A percentile compares a stretch with the other conserved stretches of the same genome.
Evolutionary conservation across 1,140 invertebrate species (phyloP).

Genomic region (Teleogryllus occipitalis): DNA sequence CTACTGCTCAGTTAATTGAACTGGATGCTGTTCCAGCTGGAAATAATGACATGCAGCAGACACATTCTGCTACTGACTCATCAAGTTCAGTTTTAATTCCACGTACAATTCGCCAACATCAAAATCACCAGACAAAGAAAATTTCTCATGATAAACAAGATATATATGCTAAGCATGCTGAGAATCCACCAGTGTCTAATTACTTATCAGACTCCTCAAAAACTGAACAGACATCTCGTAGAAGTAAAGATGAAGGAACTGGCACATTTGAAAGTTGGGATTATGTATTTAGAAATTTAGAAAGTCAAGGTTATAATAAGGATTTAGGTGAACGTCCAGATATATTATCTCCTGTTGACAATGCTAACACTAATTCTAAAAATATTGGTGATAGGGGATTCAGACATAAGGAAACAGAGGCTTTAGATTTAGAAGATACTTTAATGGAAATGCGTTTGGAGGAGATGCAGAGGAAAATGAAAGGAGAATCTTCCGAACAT

Average conservation of each 20-base stretch:
- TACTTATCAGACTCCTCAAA: background rate
- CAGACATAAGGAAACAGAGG: background rate
- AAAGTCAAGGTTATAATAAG: slow-evolving; percentile 62
- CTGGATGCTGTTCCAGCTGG: slow-evolving; percentile 46
- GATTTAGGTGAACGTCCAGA: slow-evolving; percentile 54
- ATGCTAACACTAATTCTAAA: background rate
- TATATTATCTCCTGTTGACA: slow-evolving; percentile 38
- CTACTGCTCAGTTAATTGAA: slow-evolving; percentile 53
- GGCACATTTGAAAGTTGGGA: slow-evolving; percentile 64
- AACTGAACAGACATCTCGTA: slow-evolving; percentile 32
- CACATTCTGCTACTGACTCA: slow-evolving; percentile 15
- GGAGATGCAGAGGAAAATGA: slow-evolving; percentile 24
- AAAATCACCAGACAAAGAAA: background rate
- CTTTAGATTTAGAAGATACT: slow-evolving; percentile 40
- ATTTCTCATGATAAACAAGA: slow-evolving; percentile 10
- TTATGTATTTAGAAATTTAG: slow-evolving; percentile 66
- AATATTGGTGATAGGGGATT: background rate
- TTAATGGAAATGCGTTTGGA: slow-evolving; percentile 40
- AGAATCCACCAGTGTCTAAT: background rate
- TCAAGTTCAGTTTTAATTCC: slow-evolving; percentile 13
- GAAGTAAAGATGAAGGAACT: slow-evolving; percentile 46
- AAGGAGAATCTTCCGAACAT: slow-evolving; percentile 37
- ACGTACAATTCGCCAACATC: slow-evolving; percentile 9
- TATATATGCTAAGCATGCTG: too few species aligned
- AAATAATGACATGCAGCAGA: slow-evolving; percentile 15